Evolutionary conservation across 2,888 invertebrate genomes (phyloP), one percentile per base, ranked within the genome.

Genomic region (Lepidocyrtoides sp.): DNA sequence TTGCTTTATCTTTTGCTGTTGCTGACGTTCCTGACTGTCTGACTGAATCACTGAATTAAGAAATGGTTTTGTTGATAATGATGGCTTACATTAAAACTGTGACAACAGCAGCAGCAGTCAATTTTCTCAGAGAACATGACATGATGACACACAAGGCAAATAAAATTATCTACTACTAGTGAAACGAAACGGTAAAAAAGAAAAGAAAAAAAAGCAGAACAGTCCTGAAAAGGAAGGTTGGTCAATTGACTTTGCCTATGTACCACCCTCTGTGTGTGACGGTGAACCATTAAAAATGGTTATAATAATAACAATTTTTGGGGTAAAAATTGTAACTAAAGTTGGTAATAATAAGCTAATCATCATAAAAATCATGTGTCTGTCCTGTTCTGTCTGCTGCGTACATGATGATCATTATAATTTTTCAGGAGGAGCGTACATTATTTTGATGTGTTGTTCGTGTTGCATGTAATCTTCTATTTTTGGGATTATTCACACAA

Each of bases 401-500:
- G n/a, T n/a, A n/a, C n/a, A 26, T 29, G 2, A 23, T 57, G 20
- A 57, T 57, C 12, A 63, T 63, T 29, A 29, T 29, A 63, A 8
- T 8, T 57, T 57, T 20, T 57, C 2, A 57, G 57, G 26, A 63
- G 29, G 29, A 63, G 29, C 26, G 12, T 29, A 63, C 14, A 29
- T 14, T 29, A 29, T 29, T 29, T 63, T 63, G 26, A 63, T 63
- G 26, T 29, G 63, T 23, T 63, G 26, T 29, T 63, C 63, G 63
- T 63, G 63, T 14, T 29, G 63, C 63, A 63, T 63, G 63, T 29
- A 63, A 63, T 20, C 57, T 7, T 48, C 57, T 63, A 63, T 63
- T 63, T 63, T 63, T 63, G 63, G 63, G 2, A 29, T 63, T 63
- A 29, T 63, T 63, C 63, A 63, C 63, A 63, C 63, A 63, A 29